These are phyloP conservation scores for Cybosia mesomella DNA, from an alignment of 2,888 invertebrate genomes.

Conservation along the genomic window DNA sequence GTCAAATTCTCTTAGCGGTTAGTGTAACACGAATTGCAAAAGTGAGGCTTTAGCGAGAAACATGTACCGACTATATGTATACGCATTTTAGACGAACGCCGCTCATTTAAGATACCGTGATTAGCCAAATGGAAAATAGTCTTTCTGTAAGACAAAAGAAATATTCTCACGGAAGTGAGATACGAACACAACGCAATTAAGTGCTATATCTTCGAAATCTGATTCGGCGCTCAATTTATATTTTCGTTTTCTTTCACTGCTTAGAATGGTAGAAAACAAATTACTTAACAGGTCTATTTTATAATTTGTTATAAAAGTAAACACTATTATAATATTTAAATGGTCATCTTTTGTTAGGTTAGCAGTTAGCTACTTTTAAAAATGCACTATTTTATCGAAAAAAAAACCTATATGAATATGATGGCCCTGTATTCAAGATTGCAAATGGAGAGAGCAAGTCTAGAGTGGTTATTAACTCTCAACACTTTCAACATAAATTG, in stretches of 20 bases:
- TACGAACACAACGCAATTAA: neutral
- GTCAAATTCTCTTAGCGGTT: constrained; percentile 70
- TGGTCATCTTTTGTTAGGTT: neutral
- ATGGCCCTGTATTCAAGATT: neutral
- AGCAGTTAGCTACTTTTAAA: neutral
- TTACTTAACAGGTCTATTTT: neutral
- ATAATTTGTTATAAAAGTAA: neutral
- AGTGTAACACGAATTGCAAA: constrained; percentile 72
- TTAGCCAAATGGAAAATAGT: constrained; percentile 11
- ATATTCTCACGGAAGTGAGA: constrained; percentile 8
- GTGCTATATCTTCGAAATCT: neutral
- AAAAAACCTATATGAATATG: neutral
- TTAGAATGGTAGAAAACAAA: neutral
- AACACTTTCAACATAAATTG: constrained; percentile 7
- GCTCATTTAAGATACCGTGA: constrained; percentile 10
- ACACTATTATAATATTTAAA: too few relatives aligned
- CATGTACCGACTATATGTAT: constrained; percentile 34
- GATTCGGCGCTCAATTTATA: neutral
- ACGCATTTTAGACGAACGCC: constrained; percentile 28
- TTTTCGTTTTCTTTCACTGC: neutral
- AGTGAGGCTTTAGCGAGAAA: constrained; percentile 58
- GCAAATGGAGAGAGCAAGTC: neutral
- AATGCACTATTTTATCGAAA: neutral
- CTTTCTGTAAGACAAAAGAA: constrained; percentile 3
- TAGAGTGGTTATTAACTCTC: constrained; percentile 14